phyloP scores from a whole-genome alignment of 2,888 invertebrate species.

The Strigamia maritima region DNA sequence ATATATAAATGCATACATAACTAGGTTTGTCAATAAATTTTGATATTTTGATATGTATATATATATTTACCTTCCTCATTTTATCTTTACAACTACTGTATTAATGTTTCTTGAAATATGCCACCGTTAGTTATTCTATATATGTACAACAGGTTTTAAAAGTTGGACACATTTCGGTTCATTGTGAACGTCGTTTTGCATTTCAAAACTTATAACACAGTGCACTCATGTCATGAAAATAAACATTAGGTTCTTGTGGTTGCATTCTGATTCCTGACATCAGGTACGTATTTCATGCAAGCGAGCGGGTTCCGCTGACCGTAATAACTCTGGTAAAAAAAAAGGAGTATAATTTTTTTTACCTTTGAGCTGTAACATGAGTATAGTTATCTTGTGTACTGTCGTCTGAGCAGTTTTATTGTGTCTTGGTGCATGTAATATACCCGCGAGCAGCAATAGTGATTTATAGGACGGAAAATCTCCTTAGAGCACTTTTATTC shows the following conservation, averaged over 20 bases:
- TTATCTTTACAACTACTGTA: not conserved
- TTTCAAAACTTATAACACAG: not conserved
- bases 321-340: too few relatives aligned
- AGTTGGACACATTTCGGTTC: too few relatives aligned
- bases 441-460: constrained; percentile 7
- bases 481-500: constrained; percentile 11
- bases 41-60: too few relatives aligned
- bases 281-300: too few relatives aligned
- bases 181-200: too few relatives aligned
- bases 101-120: too few relatives aligned
- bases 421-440: constrained; percentile 11
- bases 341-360: not conserved
- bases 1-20: too few relatives aligned
- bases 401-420: constrained; percentile 5
- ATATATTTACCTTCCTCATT: too few relatives aligned
- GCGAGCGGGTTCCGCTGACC: too few relatives aligned
- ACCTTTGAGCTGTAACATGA: not conserved
- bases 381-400: constrained; percentile 11
- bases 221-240: not conserved
- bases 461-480: constrained; percentile 19
- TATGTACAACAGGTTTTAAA: not conserved
- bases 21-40: too few relatives aligned
- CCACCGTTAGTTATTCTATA: not conserved
- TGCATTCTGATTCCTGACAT: too few relatives aligned
- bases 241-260: not conserved